These are phyloP conservation scores for Mamestra brassicae DNA, from an alignment of 2,888 invertebrate species.

Conservation along the genomic window DNA sequence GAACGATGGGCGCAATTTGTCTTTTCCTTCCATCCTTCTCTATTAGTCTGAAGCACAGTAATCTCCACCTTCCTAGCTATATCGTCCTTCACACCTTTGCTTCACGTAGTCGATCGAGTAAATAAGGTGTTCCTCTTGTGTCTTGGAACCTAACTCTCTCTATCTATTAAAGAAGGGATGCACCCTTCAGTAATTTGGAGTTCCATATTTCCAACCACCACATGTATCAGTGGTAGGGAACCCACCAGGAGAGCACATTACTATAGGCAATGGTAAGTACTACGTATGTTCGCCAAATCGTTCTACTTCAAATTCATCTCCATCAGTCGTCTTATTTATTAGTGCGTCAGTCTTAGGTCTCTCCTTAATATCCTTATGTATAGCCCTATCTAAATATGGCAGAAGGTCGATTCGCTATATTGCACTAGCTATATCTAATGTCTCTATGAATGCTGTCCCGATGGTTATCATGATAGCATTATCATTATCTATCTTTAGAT, in stretches of 20 bases:
- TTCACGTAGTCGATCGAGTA: no score
- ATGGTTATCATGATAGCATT: not conserved
- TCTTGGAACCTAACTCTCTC: no score
- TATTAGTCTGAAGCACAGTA: no score
- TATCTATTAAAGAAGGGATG: no score
- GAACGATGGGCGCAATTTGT: no score
- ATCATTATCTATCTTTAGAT: not conserved
- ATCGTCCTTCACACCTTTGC: no score
- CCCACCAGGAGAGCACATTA: not conserved
- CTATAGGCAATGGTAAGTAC: not conserved
- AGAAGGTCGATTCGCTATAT: no score
- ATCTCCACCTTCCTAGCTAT: no score
- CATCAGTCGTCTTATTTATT: no score
- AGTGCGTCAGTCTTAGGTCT: not conserved
- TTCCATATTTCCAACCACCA: not conserved
- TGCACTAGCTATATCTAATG: not conserved
- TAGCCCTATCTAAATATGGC: not conserved
- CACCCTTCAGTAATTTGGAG: not conserved
- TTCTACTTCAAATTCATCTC: not conserved
- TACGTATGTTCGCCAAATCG: no score
- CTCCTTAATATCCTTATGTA: not conserved
- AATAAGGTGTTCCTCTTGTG: not conserved
- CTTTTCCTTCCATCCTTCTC: no score
- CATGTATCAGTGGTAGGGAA: not conserved
- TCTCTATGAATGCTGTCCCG: no score